phyloP scores from a whole-genome alignment of 2,888 invertebrate genomes.

The Augochlorella aurata region DNA sequence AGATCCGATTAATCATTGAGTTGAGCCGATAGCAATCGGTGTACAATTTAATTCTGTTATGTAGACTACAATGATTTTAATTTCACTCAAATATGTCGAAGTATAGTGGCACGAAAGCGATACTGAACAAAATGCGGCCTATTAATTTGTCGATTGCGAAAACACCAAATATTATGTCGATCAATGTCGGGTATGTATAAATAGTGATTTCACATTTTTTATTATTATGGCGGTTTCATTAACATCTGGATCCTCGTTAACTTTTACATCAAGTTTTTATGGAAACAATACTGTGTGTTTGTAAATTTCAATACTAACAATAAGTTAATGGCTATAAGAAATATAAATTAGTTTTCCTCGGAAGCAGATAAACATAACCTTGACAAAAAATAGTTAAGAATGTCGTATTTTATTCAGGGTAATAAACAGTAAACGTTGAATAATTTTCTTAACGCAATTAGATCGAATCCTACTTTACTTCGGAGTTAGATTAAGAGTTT shows the following conservation, averaged over 20 bases:
- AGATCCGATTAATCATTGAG: background rate
- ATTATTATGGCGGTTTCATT: background rate
- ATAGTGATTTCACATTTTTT: background rate
- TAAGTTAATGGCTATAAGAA: background rate
- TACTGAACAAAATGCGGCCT: conserved; percentile 6
- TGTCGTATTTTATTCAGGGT: no score
- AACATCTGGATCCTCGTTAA: background rate
- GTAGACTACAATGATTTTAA: background rate
- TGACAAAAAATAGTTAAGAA: background rate
- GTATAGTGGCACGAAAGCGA: conserved; percentile 1
- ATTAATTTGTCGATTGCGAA: conserved; percentile 15
- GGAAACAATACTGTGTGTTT: background rate
- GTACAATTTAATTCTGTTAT: background rate
- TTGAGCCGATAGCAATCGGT: background rate
- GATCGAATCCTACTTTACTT: background rate
- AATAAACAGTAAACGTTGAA: background rate
- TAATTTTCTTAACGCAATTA: background rate
- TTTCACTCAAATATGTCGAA: conserved; percentile 23
- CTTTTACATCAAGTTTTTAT: background rate
- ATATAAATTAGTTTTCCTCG: background rate
- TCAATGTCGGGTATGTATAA: conserved; percentile 45
- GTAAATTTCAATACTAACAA: background rate
- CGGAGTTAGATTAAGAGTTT: background rate
- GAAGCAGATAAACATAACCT: background rate
- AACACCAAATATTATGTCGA: background rate